These are phyloP conservation scores for Coluber constrictor DNA, from an alignment of 2,797 vertebrate species.

Conservation along the genomic window DNA sequence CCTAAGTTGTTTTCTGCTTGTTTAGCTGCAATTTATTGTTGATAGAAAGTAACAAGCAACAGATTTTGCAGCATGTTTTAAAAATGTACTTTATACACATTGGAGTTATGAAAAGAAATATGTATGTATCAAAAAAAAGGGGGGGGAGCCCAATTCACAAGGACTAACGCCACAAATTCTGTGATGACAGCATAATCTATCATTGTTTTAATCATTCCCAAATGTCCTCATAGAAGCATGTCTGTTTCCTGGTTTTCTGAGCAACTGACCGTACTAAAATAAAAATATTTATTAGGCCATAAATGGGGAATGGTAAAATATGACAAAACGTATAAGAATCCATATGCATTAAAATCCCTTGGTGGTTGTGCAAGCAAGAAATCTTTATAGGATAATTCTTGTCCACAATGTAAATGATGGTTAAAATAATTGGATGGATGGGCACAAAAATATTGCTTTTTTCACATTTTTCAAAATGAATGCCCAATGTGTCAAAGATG, in stretches of 20 bases:
- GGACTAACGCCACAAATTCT: background rate
- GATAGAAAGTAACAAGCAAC: conserved; percentile 27
- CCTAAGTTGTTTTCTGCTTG: conserved; percentile 23
- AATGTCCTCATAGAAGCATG: background rate
- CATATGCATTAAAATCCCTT: background rate
- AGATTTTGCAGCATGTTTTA: conserved; percentile 14
- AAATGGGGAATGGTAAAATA: background rate
- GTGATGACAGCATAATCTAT: background rate
- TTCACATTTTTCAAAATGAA: background rate
- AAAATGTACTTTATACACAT: background rate
- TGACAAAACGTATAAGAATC: background rate
- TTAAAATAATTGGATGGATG: background rate
- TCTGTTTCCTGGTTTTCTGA: background rate
- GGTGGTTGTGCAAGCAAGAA: background rate
- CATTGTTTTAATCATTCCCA: background rate
- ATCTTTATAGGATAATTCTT: background rate
- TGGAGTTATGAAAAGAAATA: conserved; percentile 21
- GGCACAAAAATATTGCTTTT: background rate
- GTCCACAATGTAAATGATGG: background rate
- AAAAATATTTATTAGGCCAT: background rate
- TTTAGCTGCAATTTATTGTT: conserved; percentile 20
- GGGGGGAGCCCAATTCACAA: background rate
- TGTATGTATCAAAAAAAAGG: background rate
- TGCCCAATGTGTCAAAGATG: background rate
- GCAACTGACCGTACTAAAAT: background rate